Evolutionary conservation across 2,888 invertebrate species (phyloP), one percentile per base, ranked within the genome.

Genomic region (Campoplex nolae): DNA sequence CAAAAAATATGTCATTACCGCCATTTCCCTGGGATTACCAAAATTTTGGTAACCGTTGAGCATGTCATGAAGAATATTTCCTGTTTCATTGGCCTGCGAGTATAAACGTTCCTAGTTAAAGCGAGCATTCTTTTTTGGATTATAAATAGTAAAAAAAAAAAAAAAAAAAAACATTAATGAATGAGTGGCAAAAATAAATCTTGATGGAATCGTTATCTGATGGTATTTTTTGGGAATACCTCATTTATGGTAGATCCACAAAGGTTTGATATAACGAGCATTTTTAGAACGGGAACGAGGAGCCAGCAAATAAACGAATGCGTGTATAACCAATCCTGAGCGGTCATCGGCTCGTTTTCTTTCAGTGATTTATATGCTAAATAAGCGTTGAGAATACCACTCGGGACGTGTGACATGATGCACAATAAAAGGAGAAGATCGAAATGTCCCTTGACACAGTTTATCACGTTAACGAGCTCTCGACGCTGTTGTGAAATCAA

Each of bases 401-500:
- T 38, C 3, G 67, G 67, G 9, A 54, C 32, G 48, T 32, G n/a
- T 3, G 67, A 38, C 32, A 38, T 32, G 16, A 77, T 77, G 11
- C 23, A 18, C n/a, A 77, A n/a, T 8, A 85, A 28, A 3, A 77
- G 11, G 6, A 71, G 23, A 3, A 73, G 0, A 28, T 81, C 56
- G 38, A 81, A 85, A 23, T 73, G 32, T 42, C 28, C 35, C 28
- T 73, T 18, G 67, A 85, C 71, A 16, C n/a, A 38, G 51, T 23
- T 3, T 45, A 85, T 56, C 13, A 73, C 28, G 32, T 81, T 73
- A 28, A 65, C 45, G 23, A 85, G 71, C 16, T 73, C 77, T 18
- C 81, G 81, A 67, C 81, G 85, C n/a, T 77, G 35, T 13, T 81
- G 54, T 16, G 54, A 56, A 18, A 85, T 56, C 32, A 67, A 16